Evolutionary conservation across 64 coral and sea anemone species (phyloP), one percentile per base, ranked within the genome.

Genomic region (Dendrophyllia cribrosa): DNA sequence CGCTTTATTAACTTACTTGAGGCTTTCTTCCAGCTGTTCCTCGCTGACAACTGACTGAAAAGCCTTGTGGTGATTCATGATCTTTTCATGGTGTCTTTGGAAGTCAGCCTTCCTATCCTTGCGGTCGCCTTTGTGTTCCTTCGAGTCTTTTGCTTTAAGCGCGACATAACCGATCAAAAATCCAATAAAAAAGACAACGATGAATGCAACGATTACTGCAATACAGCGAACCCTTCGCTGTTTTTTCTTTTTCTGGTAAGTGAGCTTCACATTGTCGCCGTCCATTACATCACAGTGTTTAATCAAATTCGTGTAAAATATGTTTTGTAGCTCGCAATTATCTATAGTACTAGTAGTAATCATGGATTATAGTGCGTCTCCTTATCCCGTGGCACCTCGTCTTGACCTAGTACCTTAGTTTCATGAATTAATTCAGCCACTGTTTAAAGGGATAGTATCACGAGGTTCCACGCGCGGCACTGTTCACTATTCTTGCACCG

Each of bases 161-260:
- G 74, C 86, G 7, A 96, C 86, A 69, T 90, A 93, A 3, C 95
- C 95, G 17, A 96, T 90, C 22, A 96, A 43, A 78, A 96, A 88
- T 1, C 95, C 95, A 73, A 86, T 70, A 7, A 89, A 45, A 43
- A 96, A 86, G 3, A 89, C 50, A 5, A 89, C 66, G 8, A 96
- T 74, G 5, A 88, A 49, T 3, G 55, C 55, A 12, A 89, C 52
- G 14, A 93, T 96, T 4, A 56, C 88, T 2, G 75, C 65, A 46
- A 93, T 77, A 51, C 89, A 91, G 51, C 65, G 77, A 91, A 79
- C 14, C 60, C 89, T 65, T 48, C 78, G 56, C 25, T 73, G 65
- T 43, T 45, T 83, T 71, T 89, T 93, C 21, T 48, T 90, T 63
- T 70, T 93, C 80, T 46, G 89, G 43, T 90, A 87, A 67, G 83